These are phyloP conservation scores for Trachurus trachurus DNA, from an alignment of 2,797 vertebrate species.

Conservation along the genomic window DNA sequence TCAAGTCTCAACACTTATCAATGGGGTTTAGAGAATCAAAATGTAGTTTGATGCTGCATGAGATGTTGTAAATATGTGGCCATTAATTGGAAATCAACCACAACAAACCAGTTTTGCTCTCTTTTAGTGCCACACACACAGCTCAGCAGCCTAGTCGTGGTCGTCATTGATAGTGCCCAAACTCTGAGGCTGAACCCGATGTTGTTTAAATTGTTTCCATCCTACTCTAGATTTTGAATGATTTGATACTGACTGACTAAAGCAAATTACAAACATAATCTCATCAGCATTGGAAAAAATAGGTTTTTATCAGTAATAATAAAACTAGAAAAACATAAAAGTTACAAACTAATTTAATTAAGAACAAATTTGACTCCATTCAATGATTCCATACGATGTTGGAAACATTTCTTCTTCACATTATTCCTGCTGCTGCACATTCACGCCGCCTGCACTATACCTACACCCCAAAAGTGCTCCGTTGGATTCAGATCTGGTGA, in stretches of 20 bases:
- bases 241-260: neutral
- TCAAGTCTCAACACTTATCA: neutral
- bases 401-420: neutral
- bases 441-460: neutral
- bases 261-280: neutral
- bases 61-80: neutral
- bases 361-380: neutral
- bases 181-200: neutral
- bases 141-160: neutral
- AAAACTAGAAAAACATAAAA: neutral
- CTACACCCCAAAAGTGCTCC: neutral
- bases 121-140: neutral
- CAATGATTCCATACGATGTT: neutral
- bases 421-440: neutral
- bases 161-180: neutral
- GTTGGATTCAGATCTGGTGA: neutral
- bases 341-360: conserved; percentile 10
- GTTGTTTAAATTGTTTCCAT: neutral
- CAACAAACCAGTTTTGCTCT: neutral
- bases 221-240: neutral
- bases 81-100: neutral
- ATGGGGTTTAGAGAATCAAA: neutral
- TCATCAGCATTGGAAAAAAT: neutral
- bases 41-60: neutral
- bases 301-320: neutral